Evolutionary conservation across 2,113 vertebrate genomes (phyloP).

Genomic region (Trichomycterus rosablanca): DNA sequence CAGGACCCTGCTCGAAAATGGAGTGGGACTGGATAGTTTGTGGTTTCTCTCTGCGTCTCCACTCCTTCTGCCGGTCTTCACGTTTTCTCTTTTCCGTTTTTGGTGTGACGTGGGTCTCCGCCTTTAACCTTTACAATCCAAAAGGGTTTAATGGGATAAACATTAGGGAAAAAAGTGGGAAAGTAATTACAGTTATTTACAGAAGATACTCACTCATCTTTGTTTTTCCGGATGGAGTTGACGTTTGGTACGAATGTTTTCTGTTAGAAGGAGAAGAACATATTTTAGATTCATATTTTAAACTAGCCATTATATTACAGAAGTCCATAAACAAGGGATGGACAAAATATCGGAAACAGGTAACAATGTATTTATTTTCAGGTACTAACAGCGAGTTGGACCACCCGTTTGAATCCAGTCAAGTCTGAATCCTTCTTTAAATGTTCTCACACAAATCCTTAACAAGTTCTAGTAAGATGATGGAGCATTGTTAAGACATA

Average conservation of each 20-base stretch:
- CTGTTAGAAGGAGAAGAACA: slow-evolving; percentile 40
- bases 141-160: not conserved
- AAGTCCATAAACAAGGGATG: too few relatives aligned
- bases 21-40: slow-evolving; percentile 71
- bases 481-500: too few relatives aligned
- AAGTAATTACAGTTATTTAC: not conserved
- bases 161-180: not conserved
- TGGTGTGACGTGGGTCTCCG: slow-evolving; percentile 40
- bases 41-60: slow-evolving; percentile 59
- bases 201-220: slow-evolving; percentile 65
- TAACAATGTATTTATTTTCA: too few relatives aligned
- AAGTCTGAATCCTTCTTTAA: too few relatives aligned
- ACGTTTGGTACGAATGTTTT: slow-evolving; percentile 70
- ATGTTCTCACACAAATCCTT: too few relatives aligned
- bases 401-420: too few relatives aligned
- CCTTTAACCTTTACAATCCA: slow-evolving; percentile 50
- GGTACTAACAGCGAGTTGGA: too few relatives aligned
- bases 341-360: too few relatives aligned
- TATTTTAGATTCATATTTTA: not conserved
- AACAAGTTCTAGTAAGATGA: too few relatives aligned
- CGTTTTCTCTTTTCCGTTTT: slow-evolving; percentile 59
- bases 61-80: slow-evolving; percentile 58
- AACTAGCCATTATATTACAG: too few relatives aligned
- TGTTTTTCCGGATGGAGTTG: slow-evolving; percentile 65
- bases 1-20: slow-evolving; percentile 72